Evolutionary conservation across 2,888 invertebrate species (phyloP), one percentile per base, ranked within the genome.

Genomic region (Embidobia sp.): DNA sequence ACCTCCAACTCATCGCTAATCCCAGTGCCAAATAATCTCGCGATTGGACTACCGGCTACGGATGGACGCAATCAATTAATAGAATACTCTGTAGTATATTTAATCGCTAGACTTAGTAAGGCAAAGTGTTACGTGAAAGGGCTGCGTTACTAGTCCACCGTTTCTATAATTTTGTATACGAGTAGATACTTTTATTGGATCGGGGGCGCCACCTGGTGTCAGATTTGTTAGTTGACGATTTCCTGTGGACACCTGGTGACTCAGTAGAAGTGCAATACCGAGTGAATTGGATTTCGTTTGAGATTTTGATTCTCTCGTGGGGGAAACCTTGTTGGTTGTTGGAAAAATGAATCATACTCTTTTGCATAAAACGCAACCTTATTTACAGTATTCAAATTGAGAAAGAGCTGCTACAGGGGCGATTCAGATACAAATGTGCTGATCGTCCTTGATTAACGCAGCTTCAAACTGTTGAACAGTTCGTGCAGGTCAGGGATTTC

Each of bases 71-170:
- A 61, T 70, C 51, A 61, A 70, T 40, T 48, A 46, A 48, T 57
- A 35, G 29, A 70, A 70, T 70, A 61, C 53, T 51, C 51, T n/a
- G 27, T 49, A 40, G 26, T 1, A 26, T 61, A 70, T 53, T 61
- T 53, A 37, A 40, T 35, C 3, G 18, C 26, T n/a, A n/a, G n/a
- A n/a, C n/a, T n/a, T n/a, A n/a, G n/a, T 63, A 46, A 33, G 8
- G 5, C 22, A 66, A 29, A 44, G n/a, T 35, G 57, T 59, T 37
- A 37, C 15, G 51, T 16, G 42, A 49, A 73, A 73, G 73, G 73
- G 57, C 72, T 48, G 46, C 72, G 48, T 42, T 31, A 51, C 73
- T 74, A 74, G 73, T 74, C 73, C 72, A 53, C 19, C 48, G 19
- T 64, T 64, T 74, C 49, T 59, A 26, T 51, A 31, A 44, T 44